These are phyloP conservation scores for Cryptus viduatorius DNA, from an alignment of 2,888 invertebrate genomes.

Conservation along the genomic window DNA sequence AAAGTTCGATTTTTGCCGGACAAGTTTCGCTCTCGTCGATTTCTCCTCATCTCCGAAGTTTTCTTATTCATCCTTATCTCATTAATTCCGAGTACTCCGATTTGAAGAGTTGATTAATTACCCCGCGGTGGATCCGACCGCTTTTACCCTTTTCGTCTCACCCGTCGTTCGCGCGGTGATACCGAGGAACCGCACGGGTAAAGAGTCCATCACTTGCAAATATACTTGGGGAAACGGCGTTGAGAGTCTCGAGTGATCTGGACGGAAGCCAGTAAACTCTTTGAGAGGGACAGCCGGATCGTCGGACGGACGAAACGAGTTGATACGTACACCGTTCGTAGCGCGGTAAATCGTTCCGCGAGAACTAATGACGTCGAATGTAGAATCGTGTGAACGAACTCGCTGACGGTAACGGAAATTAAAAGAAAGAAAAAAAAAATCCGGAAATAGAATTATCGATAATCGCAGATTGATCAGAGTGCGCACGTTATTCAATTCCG, in stretches of 20 bases:
- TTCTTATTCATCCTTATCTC: conserved; percentile 55
- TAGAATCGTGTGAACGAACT: conserved; percentile 79
- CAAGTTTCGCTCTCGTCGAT: conserved; percentile 11
- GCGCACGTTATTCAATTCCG: too few relatives aligned
- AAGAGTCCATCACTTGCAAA: conserved; percentile 30
- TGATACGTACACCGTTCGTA: conserved; percentile 37
- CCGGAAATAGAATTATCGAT: background rate
- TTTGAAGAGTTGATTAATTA: conserved; percentile 62
- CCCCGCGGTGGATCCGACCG: conserved; percentile 40
- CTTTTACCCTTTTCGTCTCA: background rate
- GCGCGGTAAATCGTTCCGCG: conserved; percentile 42
- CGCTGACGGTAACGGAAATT: conserved; percentile 46
- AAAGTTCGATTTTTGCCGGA: conserved; percentile 32
- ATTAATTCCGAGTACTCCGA: conserved; percentile 53
- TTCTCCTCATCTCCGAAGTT: conserved; percentile 10
- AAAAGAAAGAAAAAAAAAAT: background rate
- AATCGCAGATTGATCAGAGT: background rate
- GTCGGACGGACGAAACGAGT: conserved; percentile 42
- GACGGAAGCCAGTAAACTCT: conserved; percentile 62
- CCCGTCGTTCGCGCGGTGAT: conserved; percentile 9
- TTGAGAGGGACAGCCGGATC: background rate
- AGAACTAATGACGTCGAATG: conserved; percentile 74
- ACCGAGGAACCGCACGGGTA: background rate
- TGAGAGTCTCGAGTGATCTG: conserved; percentile 58
- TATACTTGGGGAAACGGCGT: conserved; percentile 41